Evolutionary conservation across 2,797 vertebrate genomes (phyloP).

Genomic region (Serranus cabrilla): DNA sequence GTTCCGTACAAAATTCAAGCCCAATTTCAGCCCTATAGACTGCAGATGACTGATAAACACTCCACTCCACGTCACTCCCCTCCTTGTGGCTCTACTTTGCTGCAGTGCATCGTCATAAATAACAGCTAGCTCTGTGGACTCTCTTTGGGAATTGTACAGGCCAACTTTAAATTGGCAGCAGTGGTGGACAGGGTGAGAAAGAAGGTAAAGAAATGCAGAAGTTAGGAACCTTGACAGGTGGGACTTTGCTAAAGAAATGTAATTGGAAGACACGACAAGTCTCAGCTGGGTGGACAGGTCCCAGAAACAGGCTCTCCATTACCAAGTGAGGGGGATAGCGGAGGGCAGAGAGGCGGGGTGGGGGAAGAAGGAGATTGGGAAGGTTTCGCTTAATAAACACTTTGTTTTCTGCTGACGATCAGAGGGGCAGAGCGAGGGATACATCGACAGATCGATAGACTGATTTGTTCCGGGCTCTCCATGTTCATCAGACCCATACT

Average conservation of each 20-base stretch:
- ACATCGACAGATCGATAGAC: constrained; percentile 80
- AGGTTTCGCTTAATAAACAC: constrained; percentile 86
- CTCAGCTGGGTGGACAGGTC: constrained; percentile 68
- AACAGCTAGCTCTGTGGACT: constrained; percentile 43
- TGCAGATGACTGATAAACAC: constrained; percentile 82
- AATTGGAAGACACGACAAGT: constrained; percentile 72
- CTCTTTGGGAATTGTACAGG: constrained; percentile 44
- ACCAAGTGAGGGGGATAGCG: constrained; percentile 34
- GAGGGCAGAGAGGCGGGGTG: constrained; percentile 6
- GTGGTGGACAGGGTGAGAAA: constrained; percentile 38
- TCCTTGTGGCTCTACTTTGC: constrained; percentile 58
- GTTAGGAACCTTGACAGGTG: constrained; percentile 65
- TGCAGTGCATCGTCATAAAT: constrained; percentile 64
- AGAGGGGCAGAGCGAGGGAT: constrained; percentile 73
- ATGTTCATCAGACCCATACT: constrained; percentile 72
- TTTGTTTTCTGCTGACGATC: constrained; percentile 87
- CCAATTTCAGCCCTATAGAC: constrained; percentile 80
- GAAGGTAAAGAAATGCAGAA: constrained; percentile 52
- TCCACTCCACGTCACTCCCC: constrained; percentile 54
- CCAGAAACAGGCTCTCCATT: constrained; percentile 62
- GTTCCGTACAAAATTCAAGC: constrained; percentile 73
- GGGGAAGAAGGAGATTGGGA: constrained; percentile 64
- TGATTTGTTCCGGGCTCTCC: constrained; percentile 80
- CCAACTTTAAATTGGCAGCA: constrained; percentile 69
- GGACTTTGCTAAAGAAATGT: constrained; percentile 70